These are phyloP conservation scores for Rhadina sibilatrix DNA, from an alignment of 2,113 vertebrate genomes.

Conservation along the genomic window DNA sequence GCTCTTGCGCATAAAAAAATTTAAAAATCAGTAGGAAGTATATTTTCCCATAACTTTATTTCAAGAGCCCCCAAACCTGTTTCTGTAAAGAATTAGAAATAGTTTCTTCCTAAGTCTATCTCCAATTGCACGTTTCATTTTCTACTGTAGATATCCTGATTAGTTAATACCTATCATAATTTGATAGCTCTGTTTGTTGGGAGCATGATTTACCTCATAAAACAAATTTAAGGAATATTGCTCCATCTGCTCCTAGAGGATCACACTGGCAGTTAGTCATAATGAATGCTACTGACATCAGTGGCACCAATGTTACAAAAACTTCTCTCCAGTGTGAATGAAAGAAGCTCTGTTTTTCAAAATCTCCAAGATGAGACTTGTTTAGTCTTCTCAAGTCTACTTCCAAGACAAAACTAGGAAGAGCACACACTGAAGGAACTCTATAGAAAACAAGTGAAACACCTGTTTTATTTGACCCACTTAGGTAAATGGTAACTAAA, in stretches of 20 bases:
- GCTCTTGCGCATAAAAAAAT: neutral
- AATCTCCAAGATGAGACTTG: neutral
- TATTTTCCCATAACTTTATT: neutral
- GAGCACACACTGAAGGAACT: neutral
- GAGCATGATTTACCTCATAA: neutral
- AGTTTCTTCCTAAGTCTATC: neutral
- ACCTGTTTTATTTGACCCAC: neutral
- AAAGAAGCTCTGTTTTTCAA: neutral
- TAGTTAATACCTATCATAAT: neutral
- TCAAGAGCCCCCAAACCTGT: neutral
- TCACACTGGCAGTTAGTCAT: neutral
- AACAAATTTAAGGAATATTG: neutral
- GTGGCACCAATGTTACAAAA: neutral
- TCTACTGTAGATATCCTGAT: neutral
- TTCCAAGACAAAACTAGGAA: neutral
- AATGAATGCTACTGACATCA: neutral
- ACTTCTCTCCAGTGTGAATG: neutral
- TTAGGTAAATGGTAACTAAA: neutral
- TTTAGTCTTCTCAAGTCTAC: neutral
- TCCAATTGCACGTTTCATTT: neutral
- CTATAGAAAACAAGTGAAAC: neutral
- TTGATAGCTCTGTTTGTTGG: neutral
- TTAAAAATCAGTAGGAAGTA: neutral
- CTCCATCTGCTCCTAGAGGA: neutral
- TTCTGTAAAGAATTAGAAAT: neutral